phyloP scores from a whole-genome alignment of 2,113 vertebrate genomes.

The Electrona antarctica region DNA sequence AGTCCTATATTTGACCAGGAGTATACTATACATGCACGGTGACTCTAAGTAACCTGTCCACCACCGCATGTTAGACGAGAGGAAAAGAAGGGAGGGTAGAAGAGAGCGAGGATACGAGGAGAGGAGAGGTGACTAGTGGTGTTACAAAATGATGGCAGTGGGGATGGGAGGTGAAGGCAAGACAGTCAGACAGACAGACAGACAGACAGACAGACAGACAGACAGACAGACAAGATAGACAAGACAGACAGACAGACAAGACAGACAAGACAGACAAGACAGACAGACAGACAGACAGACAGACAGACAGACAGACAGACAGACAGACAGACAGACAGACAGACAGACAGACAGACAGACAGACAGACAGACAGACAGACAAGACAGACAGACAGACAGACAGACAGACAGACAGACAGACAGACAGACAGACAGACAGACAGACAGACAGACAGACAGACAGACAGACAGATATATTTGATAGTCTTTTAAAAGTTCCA shows the following conservation, averaged over 20 bases:
- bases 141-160: slow-evolving; percentile 37
- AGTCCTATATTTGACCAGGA: too few species aligned
- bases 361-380: too few species aligned
- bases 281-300: slow-evolving; percentile 14
- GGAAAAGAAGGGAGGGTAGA: slow-evolving; percentile 34
- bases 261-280: neutral
- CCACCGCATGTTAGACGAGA: neutral
- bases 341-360: too few species aligned
- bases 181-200: too few species aligned
- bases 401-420: neutral
- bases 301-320: slow-evolving; percentile 11
- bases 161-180: slow-evolving; percentile 50
- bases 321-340: neutral
- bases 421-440: slow-evolving; percentile 1
- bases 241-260: neutral
- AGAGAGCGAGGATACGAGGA: neutral
- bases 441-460: slow-evolving; percentile 3
- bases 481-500: slow-evolving; percentile 45
- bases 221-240: neutral
- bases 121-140: slow-evolving; percentile 52
- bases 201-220: too few species aligned
- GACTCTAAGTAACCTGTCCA: too few species aligned
- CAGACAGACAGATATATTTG: slow-evolving; percentile 30
- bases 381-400: slow-evolving; percentile 1
- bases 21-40: too few species aligned